Conservation (phyloP, 2,113 vertebrate species). For the Corvus cornix region DNA sequence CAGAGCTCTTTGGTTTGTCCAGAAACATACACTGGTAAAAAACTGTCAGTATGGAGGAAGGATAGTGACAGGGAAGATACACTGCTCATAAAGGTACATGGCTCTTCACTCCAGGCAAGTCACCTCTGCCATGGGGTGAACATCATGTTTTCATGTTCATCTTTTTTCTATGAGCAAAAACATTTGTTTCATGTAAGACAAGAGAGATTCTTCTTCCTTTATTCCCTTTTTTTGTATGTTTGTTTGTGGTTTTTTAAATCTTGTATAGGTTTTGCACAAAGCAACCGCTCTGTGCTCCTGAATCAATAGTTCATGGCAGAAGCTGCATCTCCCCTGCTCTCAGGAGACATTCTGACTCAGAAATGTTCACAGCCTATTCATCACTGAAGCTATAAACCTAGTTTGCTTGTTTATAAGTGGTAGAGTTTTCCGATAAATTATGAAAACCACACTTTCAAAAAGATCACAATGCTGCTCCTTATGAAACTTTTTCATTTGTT, state of each 20-base stretch:
- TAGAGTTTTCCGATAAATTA: not conserved
- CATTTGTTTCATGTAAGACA: not conserved
- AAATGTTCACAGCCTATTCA: not conserved
- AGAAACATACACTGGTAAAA: not conserved
- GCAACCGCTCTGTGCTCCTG: not conserved
- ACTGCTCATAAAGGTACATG: not conserved
- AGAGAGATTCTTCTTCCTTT: not conserved
- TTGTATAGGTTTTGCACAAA: not conserved
- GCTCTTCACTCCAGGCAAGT: not conserved
- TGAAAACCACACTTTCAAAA: not conserved
- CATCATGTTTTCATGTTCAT: not conserved
- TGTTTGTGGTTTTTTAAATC: not conserved
- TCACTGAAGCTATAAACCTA: not conserved
- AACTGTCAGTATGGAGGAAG: not conserved
- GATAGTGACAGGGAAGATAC: not conserved
- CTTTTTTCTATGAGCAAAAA: not conserved
- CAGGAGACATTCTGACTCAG: not conserved
- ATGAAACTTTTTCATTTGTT: not conserved
- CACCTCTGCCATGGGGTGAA: not conserved
- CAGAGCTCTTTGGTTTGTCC: not conserved
- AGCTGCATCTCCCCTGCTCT: not conserved
- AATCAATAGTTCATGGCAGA: conserved; percentile 11
- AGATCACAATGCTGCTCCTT: not conserved
- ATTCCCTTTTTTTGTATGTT: not conserved
- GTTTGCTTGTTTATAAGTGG: not conserved